phyloP scores from a whole-genome alignment of 2,113 vertebrate species.

The Stigmatopora nigra region DNA sequence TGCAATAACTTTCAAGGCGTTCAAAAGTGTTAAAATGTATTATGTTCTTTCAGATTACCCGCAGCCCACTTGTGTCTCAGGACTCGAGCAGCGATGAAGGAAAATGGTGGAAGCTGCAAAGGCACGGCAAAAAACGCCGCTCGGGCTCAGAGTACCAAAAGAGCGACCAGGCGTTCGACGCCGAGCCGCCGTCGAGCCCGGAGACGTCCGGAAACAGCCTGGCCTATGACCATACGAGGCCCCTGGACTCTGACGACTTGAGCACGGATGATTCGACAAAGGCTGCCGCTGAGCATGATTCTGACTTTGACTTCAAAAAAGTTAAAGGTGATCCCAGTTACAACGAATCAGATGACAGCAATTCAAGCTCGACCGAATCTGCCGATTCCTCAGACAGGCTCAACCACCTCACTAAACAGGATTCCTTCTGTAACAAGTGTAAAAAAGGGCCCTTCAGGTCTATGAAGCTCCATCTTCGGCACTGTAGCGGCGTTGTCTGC shows the following conservation, averaged over 20 bases:
- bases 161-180: neutral
- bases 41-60: constrained; percentile 31
- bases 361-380: constrained; percentile 33
- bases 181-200: neutral
- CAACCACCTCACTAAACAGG: neutral
- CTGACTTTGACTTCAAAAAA: constrained; percentile 1
- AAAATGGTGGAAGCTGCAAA: constrained; percentile 48
- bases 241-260: constrained; percentile 8
- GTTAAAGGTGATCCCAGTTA: constrained; percentile 2
- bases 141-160: neutral
- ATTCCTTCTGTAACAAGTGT: constrained; percentile 42
- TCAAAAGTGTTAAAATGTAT: neutral
- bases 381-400: constrained; percentile 16
- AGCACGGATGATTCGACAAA: constrained; percentile 13
- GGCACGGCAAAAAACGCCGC: constrained; percentile 36
- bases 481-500: constrained; percentile 26
- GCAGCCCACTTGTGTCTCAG: constrained; percentile 24
- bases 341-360: constrained; percentile 21
- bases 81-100: constrained; percentile 36
- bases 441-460: constrained; percentile 49
- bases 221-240: constrained; percentile 9
- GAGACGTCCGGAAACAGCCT: constrained; percentile 17
- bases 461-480: constrained; percentile 32
- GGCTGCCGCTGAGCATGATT: constrained; percentile 3
- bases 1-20: neutral